Evolutionary conservation across 2,888 invertebrate species (phyloP).

Genomic region (Trichogramma dendrolimi): DNA sequence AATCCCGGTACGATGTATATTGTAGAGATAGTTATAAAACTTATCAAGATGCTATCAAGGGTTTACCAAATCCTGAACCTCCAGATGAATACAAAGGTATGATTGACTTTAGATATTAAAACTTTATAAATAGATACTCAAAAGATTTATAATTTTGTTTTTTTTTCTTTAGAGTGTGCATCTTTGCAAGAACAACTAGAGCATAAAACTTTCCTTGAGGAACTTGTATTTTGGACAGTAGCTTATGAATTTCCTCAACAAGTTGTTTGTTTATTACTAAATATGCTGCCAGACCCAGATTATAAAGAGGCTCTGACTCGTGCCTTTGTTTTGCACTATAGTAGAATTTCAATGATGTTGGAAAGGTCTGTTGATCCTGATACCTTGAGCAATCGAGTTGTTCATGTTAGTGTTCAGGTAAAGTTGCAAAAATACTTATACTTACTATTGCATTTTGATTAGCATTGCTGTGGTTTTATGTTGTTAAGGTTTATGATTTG

Average conservation of each 20-base stretch:
- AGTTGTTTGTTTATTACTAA: slow-evolving; percentile 87
- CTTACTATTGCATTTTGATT: neutral
- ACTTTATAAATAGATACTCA: slow-evolving; percentile 5
- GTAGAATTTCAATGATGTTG: slow-evolving; percentile 86
- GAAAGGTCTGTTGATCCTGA: slow-evolving; percentile 83
- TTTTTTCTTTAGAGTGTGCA: slow-evolving; percentile 58
- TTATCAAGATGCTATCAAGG: slow-evolving; percentile 78
- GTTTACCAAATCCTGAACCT: slow-evolving; percentile 71
- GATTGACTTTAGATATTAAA: slow-evolving; percentile 2
- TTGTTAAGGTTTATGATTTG: neutral
- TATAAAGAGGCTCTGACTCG: slow-evolving; percentile 93
- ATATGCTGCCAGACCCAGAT: slow-evolving; percentile 90
- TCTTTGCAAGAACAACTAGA: slow-evolving; percentile 73
- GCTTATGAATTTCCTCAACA: slow-evolving; percentile 97
- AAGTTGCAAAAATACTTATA: slow-evolving; percentile 4
- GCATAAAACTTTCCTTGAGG: slow-evolving; percentile 85
- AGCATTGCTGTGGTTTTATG: neutral
- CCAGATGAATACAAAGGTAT: slow-evolving; percentile 68
- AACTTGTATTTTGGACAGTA: slow-evolving; percentile 97
- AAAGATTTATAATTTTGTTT: slow-evolving; percentile 3
- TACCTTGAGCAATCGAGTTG: slow-evolving; percentile 89
- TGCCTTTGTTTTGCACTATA: slow-evolving; percentile 94
- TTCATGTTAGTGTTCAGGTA: slow-evolving; percentile 87
- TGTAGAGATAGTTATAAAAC: slow-evolving; percentile 69
- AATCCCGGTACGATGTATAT: slow-evolving; percentile 70